Conservation (phyloP, 2,113 vertebrate genomes). For the Oreotrochilus melanogaster region DNA sequence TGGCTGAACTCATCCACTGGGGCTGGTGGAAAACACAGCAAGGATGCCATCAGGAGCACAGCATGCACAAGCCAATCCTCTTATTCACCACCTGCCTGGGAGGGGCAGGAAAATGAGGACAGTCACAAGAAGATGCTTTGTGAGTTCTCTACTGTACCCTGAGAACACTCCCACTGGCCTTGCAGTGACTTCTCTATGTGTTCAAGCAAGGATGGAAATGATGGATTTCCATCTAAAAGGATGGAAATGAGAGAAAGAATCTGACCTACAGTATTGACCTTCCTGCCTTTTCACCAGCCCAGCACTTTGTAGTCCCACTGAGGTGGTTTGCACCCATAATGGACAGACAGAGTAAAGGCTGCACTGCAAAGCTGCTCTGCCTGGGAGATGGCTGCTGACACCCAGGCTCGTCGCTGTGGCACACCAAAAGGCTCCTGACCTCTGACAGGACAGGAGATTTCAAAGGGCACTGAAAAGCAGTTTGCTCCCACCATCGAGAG, state of each 20-base stretch:
- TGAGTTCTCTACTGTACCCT: not conserved
- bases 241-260: not conserved
- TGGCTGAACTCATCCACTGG: not conserved
- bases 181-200: not conserved
- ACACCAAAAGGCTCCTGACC: not conserved
- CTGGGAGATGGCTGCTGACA: not conserved
- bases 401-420: rapidly evolving
- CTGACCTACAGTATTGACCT: not conserved
- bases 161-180: not conserved
- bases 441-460: not conserved
- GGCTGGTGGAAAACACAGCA: not conserved
- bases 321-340: not conserved
- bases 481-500: not conserved
- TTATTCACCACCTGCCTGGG: not conserved
- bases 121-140: not conserved
- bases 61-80: not conserved
- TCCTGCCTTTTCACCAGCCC: not conserved
- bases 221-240: not conserved
- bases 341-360: not conserved
- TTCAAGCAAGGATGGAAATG: not conserved
- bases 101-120: not conserved
- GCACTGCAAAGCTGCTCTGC: rapidly evolving
- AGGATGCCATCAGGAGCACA: not conserved
- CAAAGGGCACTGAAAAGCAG: not conserved
- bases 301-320: not conserved